Percentiles rank a stretch among this genome's conserved stretches.
These are phyloP conservation scores for Cinclus mexicanus DNA, from an alignment of 2,113 vertebrate genomes.

Conservation along the genomic window DNA sequence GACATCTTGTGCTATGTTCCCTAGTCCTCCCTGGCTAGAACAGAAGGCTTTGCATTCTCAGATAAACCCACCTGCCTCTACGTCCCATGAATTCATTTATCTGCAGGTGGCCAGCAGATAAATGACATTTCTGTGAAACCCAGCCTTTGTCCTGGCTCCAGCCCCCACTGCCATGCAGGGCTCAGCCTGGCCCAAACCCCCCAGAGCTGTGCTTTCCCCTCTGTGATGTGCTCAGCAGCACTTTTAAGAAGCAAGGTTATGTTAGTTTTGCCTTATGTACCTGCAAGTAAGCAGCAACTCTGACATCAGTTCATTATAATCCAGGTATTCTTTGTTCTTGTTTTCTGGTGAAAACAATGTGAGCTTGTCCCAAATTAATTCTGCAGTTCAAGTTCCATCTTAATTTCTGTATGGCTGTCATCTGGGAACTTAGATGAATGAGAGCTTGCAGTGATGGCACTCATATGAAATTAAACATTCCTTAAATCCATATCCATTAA, in stretches of 20 bases:
- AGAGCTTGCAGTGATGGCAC: neutral
- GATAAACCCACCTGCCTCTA: neutral
- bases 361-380: neutral
- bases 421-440: neutral
- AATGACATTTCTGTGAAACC: neutral
- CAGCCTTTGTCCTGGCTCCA: neutral
- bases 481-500: neutral
- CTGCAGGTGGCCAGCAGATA: neutral
- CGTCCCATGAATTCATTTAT: rapidly evolving
- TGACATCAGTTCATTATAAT: neutral
- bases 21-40: neutral
- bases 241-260: neutral
- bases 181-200: neutral
- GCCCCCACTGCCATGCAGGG: neutral
- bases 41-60: neutral
- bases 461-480: neutral
- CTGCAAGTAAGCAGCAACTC: neutral
- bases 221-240: neutral
- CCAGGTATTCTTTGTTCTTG: neutral
- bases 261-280: neutral
- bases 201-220: neutral
- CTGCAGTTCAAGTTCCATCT: neutral
- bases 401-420: neutral
- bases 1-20: neutral
- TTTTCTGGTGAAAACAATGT: neutral